Evolutionary conservation across 2,113 vertebrate genomes (phyloP).

Genomic region (Ptyas mucosa): DNA sequence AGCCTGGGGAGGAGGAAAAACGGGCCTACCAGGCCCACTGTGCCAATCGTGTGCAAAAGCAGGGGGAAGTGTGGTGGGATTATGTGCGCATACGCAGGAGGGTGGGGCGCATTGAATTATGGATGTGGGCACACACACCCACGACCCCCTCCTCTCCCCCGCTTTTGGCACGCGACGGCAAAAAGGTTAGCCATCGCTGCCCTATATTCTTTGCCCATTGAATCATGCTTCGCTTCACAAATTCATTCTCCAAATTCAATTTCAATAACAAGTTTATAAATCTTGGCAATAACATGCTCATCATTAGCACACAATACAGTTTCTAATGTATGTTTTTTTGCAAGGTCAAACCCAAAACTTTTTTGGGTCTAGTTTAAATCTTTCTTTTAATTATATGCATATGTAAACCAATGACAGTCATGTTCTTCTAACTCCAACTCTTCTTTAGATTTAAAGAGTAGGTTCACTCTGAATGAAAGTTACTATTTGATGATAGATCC

Average conservation of each 20-base stretch:
- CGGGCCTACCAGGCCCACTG: too few species aligned
- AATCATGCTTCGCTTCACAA: not conserved
- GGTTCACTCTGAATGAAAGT: not conserved
- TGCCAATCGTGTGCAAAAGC: too few species aligned
- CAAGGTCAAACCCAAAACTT: not conserved
- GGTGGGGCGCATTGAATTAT: too few species aligned
- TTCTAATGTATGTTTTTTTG: not conserved
- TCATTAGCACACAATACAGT: not conserved
- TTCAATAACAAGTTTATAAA: not conserved
- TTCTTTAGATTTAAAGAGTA: not conserved
- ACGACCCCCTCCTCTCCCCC: too few species aligned
- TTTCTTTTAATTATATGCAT: not conserved
- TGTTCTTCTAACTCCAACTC: not conserved
- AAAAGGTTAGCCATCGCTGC: too few species aligned
- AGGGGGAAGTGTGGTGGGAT: too few species aligned
- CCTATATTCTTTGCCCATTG: not conserved
- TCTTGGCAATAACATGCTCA: not conserved
- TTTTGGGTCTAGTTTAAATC: not conserved
- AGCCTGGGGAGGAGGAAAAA: too few species aligned
- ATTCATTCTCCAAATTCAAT: not conserved
- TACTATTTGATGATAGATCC: not conserved
- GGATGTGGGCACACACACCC: too few species aligned
- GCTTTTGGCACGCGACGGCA: too few species aligned
- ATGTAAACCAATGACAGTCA: not conserved
- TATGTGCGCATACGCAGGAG: too few species aligned